Base-by-base conservation (phyloP, 2,888 invertebrate genomes). In the Anodontia alba region DNA sequence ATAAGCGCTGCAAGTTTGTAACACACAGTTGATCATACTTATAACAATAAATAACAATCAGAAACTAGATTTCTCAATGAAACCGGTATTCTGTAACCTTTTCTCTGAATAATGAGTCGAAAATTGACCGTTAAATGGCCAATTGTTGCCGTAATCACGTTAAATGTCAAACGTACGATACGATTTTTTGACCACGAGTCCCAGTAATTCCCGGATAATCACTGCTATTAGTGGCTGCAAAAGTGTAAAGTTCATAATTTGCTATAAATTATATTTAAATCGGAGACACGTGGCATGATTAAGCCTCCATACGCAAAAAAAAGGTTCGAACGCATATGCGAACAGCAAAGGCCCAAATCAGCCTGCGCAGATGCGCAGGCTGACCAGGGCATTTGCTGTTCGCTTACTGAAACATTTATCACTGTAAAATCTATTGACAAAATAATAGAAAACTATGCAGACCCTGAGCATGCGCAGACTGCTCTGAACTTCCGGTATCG, bases 51-150 rank as follows among this genome's bases (percentile, higher is more conserved):
- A 42, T 42, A 42, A 42, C 42, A 42, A 42, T 10, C 42, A 42
- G 46, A 2, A 46, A 20, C 46, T 17, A 12, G n/a, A 20, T 46
- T 46, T 46, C 46, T 46, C 17, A 20, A 46, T 20, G 46, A 46
- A 46, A 3, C n/a, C 46, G 20, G 15, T 26, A n/a, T 54, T 26
- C n/a, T 3, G 23, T 54, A 54, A 54, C 54, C 54, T 54, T 54
- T 54, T 54, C 54, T 54, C 26, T 3, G 20, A 8, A 26, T 54
- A 54, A 42, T 85, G 79, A 85, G 80, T 78, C 71, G 82, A 82
- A 85, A 82, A 85, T 85, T 51, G 80, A 76, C 77, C 78, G 85
- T 76, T 77, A 85, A 85, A 80, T 80, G 85, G 80, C 82, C 85
- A 82, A 85, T 85, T 85, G 81, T 73, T 67, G 82, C 75, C 69